Conservation (phyloP, 2,888 invertebrate species). For the Trichopria drosophilae region DNA sequence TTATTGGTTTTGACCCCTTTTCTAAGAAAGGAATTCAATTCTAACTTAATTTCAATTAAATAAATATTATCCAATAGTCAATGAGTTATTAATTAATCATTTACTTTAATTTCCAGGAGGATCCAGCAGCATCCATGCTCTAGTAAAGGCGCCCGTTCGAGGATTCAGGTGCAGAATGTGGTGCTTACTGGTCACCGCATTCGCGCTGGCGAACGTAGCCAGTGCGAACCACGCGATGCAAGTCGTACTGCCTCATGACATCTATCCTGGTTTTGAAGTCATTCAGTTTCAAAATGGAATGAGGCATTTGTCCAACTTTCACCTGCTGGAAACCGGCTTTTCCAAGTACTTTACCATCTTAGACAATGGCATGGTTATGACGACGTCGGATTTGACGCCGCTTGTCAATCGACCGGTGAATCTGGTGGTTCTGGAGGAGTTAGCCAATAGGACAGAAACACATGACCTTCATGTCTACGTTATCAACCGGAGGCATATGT, state of each 20-base stretch:
- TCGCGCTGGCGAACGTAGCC: constrained; percentile 39
- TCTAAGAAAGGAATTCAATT: too few relatives aligned
- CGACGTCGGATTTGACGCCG: constrained; percentile 81
- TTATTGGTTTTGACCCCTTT: too few relatives aligned
- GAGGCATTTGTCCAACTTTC: constrained; percentile 60
- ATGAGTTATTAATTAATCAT: too few relatives aligned
- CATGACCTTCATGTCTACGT: constrained; percentile 82
- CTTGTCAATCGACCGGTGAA: constrained; percentile 80
- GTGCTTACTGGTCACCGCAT: constrained; percentile 41
- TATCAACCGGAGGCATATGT: constrained; percentile 79
- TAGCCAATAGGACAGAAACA: constrained; percentile 76
- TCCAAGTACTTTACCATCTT: constrained; percentile 85
- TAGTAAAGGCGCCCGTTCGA: constrained; percentile 45
- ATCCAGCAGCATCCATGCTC: constrained; percentile 47
- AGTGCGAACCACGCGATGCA: constrained; percentile 39
- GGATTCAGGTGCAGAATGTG: constrained; percentile 47
- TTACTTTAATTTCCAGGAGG: constrained; percentile 37
- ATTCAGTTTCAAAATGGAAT: constrained; percentile 70
- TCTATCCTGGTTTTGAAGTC: constrained; percentile 86
- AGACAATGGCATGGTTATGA: constrained; percentile 87
- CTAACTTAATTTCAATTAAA: too few relatives aligned
- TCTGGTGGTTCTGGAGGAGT: constrained; percentile 79
- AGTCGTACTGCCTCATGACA: constrained; percentile 82
- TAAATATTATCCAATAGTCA: too few relatives aligned
- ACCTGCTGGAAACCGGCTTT: constrained; percentile 76